These are phyloP conservation scores for Aradophagus sp. DNA, from an alignment of 1,140 invertebrate species.

Conservation along the genomic window DNA sequence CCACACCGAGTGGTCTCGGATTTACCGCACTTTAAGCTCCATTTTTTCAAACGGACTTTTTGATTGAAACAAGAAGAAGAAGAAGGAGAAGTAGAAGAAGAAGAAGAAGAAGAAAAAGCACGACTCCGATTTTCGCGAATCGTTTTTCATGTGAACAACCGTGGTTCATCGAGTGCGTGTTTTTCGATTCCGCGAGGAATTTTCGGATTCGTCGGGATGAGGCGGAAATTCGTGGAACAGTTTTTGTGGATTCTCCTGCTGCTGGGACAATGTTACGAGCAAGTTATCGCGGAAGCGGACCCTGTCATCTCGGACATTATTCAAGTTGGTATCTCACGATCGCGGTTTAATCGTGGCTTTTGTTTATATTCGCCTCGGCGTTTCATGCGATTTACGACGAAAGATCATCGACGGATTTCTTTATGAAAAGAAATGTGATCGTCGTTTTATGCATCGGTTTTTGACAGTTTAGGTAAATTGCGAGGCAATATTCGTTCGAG, in stretches of 20 bases:
- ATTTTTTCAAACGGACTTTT: too few relatives aligned
- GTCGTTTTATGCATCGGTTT: too few relatives aligned
- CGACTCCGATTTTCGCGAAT: too few relatives aligned
- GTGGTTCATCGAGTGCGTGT: constrained; percentile 26
- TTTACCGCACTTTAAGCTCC: not conserved
- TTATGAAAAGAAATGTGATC: too few relatives aligned
- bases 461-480: too few relatives aligned
- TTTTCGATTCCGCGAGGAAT: constrained; percentile 15
- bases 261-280: constrained; percentile 9
- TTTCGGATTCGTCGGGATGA: constrained; percentile 29
- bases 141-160: constrained; percentile 32
- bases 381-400: not conserved
- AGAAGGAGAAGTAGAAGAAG: too few relatives aligned
- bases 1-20: not conserved
- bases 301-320: constrained; percentile 51
- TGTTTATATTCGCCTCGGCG: too few relatives aligned
- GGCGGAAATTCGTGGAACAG: constrained; percentile 42
- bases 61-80: too few relatives aligned
- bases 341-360: constrained; percentile 6
- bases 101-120: too few relatives aligned
- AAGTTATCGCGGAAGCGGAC: constrained; percentile 43
- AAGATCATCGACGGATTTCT: too few relatives aligned
- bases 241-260: constrained; percentile 48
- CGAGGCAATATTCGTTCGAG: too few relatives aligned
- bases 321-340: constrained; percentile 43